These are phyloP conservation scores for Watsonalla binaria DNA, from an alignment of 2,888 invertebrate genomes.

Conservation along the genomic window DNA sequence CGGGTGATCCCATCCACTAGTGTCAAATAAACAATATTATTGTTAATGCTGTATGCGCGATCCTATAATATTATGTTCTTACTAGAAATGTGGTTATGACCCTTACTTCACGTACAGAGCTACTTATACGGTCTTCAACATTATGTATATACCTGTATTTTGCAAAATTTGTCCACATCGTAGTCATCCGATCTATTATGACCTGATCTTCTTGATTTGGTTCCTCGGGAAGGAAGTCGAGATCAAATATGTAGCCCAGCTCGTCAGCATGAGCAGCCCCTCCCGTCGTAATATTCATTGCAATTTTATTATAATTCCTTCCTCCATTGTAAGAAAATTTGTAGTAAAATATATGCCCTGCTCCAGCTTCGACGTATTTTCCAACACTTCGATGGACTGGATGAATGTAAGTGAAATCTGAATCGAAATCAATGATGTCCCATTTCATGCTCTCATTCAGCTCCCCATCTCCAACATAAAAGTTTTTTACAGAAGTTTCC, in stretches of 20 bases:
- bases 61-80: too few species aligned
- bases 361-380: constrained; percentile 30
- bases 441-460: constrained; percentile 17
- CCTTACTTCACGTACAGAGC: too few species aligned
- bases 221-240: constrained; percentile 7
- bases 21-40: too few species aligned
- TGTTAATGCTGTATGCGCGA: too few species aligned
- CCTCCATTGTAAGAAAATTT: constrained; percentile 46
- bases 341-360: constrained; percentile 40
- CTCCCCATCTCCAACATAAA: constrained; percentile 43
- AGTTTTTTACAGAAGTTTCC: constrained; percentile 27
- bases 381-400: constrained; percentile 37
- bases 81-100: too few species aligned
- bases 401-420: constrained; percentile 41
- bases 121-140: too few species aligned
- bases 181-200: constrained; percentile 45
- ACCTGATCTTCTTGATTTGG: constrained; percentile 34
- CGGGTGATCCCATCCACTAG: too few species aligned
- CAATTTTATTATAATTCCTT: constrained; percentile 24
- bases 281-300: constrained; percentile 19
- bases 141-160: constrained; percentile 44
- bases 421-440: constrained; percentile 35
- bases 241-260: constrained; percentile 44
- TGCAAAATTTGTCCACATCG: constrained; percentile 60
- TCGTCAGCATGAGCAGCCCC: constrained; percentile 49